Base-by-base conservation (phyloP, 35 echinoderm and acorn worm species). In the Diadema setosum region DNA sequence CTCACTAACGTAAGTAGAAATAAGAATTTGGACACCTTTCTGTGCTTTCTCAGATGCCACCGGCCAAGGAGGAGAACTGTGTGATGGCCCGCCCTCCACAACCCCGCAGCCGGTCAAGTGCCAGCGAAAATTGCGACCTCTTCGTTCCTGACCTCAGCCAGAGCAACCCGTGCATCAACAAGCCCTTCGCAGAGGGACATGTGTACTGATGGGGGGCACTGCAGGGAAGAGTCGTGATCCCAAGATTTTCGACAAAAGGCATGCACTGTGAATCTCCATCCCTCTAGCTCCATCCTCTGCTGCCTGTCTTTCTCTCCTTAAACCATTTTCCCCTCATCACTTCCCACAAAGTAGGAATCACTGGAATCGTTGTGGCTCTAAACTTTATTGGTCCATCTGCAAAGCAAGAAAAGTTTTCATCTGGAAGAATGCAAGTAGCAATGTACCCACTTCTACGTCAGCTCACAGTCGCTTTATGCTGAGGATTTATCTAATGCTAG, bases 121-220 rank as follows among this genome's bases (percentile, higher is more conserved):
- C 35, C 73, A 78, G 73, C 23, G 73, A 78, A 16, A 78, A 44
- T 36, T 78, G 73, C 24, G 73, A 78, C 73, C 37, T 78, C 35
- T 78, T 42, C 24, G 73, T 78, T 23, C 73, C 73, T 39, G 73
- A 78, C 73, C 73, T 78, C 73, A 78, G 73, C 73, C 73, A 78
- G 16, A 36, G 27, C 37, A 78, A 44, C 40, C 40, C 73, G 34
- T 78, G 73, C 73, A 39, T 78, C 35, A 44, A 14, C 36, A 78
- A 78, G 73, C 44, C 73, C 11, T 78, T 78, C 73, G 39, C 73
- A n/a, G 73, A 78, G 34, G 73, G 73, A 34, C 44, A 41, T 12
- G 73, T 78, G 11, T 78, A 78, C 21, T 78, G 73, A 78, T 41
- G 7, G 37, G 63, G 49, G 20, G 63, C 25, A 26, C 18, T 0